phyloP scores from a whole-genome alignment of 2,797 vertebrate species.

The Acanthurus tractus region DNA sequence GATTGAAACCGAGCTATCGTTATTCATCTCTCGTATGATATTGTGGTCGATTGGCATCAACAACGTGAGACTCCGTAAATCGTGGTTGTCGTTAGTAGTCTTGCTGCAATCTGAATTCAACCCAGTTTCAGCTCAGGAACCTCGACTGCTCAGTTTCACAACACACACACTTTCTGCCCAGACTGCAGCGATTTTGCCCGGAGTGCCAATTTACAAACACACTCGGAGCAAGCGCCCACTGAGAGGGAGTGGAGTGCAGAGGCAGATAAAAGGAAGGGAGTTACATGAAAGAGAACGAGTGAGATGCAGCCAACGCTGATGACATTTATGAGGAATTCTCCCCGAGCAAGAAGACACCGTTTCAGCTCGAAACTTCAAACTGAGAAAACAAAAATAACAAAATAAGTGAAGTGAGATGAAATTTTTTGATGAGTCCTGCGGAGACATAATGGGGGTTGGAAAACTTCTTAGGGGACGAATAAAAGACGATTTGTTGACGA shows the following conservation, averaged over 20 bases:
- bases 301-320: background rate
- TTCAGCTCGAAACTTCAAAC: too few species aligned
- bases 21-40: too few species aligned
- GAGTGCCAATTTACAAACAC: slow-evolving; percentile 29
- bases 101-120: background rate
- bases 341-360: too few species aligned
- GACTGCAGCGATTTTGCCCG: background rate
- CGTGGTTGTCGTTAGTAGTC: background rate
- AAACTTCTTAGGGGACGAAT: too few species aligned
- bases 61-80: background rate
- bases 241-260: background rate
- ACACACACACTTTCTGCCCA: background rate
- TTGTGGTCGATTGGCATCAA: too few species aligned
- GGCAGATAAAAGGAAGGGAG: background rate
- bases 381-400: too few species aligned
- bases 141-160: slow-evolving; percentile 8
- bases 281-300: background rate
- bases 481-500: background rate
- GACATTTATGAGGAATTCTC: background rate
- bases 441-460: too few species aligned
- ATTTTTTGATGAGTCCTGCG: too few species aligned
- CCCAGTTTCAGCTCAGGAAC: background rate
- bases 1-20: too few species aligned
- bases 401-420: too few species aligned
- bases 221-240: background rate